Evolutionary conservation across 2,113 vertebrate genomes (phyloP), one percentile per base, ranked within the genome.

Genomic region (Nothobranchius furzeri): DNA sequence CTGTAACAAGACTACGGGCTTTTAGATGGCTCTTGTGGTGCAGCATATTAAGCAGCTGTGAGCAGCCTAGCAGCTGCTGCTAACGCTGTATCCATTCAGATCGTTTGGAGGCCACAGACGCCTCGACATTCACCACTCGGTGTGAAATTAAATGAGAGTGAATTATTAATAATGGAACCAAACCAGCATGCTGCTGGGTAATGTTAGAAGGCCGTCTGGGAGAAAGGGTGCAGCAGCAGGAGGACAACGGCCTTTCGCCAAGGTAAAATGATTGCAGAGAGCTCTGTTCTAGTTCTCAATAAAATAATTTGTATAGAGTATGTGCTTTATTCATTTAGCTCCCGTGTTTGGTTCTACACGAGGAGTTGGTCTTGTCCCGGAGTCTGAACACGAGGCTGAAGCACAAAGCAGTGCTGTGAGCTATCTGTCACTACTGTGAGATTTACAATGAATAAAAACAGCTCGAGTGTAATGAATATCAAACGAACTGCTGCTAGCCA

Each of bases 141-240:
- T 52, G 35, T 60, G 73, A 89, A 89, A 89, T 88, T 61, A 88
- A 91, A 90, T 85, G 60, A 78, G 77, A 48, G 71, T 92, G 63
- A 92, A 92, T 93, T 88, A 92, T 93, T 91, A 58, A 92, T 90
- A 73, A 82, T 60, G 88, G 88, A 92, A 92, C 86, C 88, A 55
- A 77, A 70, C 74, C 64, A 52, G 80, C 46, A 25, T 15, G 69
- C 74, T 64, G 76, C 75, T 79, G 68, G 73, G 83, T 90, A 88
- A 89, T 64, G 60, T 53, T 71, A 87, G 82, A 83, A 69, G 83
- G 75, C 43, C 25, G 50, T 53, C 40, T 12, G 57, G 60, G 59
- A 13, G 60, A 60, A 48, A 20, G 12, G 52, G 56, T 35, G 48
- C 42, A 63, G 47, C 8, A 17, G 60, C 12, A 30, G 58, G n/a